Evolutionary conservation across 2,888 invertebrate genomes (phyloP), one percentile per base, ranked within the genome.

Genomic region (Ophion obscuratus): DNA sequence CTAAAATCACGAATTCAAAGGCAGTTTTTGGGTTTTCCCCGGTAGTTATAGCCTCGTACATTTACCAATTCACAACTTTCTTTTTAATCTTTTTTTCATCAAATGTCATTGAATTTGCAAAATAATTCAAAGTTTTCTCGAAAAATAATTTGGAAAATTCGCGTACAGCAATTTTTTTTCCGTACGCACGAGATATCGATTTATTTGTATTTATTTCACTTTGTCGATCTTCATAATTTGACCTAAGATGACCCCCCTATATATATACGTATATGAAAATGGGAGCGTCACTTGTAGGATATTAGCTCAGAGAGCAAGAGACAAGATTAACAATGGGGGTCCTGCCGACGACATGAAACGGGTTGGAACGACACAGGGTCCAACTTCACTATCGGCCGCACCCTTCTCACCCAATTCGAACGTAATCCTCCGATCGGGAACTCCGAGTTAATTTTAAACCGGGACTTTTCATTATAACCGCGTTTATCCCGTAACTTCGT

Each of bases 331-430:
- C 76, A 84, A 84, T 68, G 81, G 59, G 59, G 75, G 75, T 68
- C 77, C 77, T 62, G 68, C 17, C 68, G 44, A 68, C 71, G 73
- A 71, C 24, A 70, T 61, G 66, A 57, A 61, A 9, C 64, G 47
- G 61, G 31, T 67, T 59, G 24, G 57, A 73, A 59, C 59, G 78
- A 36, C 53, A 70, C 36, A 80, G 74, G 81, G 68, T 78, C 79
- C 62, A 67, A 67, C 74, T 27, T 75, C 71, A n/a, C 31, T 57
- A 73, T 85, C 74, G 85, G 79, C 82, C 85, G 85, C 85, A 82
- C 85, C 85, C 82, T 82, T 83, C 70, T 67, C 31, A 67, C 70
- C 74, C 64, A 62, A 62, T 47, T 59, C 59, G 36, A 70, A 53
- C 71, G 31, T 57, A 47, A 27, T 20, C 53, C 53, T 24, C 57